Percentiles rank a stretch among this genome's conserved stretches.
Evolutionary conservation across 1,140 invertebrate genomes (phyloP).

Genomic region (Leptopilina boulardi): DNA sequence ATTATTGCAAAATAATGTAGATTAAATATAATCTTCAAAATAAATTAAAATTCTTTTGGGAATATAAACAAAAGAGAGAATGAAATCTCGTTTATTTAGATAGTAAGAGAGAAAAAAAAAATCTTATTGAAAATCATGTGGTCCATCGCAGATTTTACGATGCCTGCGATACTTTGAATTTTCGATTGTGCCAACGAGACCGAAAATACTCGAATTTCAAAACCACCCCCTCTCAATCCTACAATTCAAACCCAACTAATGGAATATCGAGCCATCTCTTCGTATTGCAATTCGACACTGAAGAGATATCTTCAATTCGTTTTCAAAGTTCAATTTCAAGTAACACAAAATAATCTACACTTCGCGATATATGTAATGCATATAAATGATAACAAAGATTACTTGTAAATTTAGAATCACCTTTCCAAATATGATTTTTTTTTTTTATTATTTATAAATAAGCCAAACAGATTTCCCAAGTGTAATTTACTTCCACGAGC

Average conservation of each 20-base stretch:
- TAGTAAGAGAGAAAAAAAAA: not conserved
- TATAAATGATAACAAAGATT: constrained; percentile 1
- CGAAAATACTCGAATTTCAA: constrained; percentile 2
- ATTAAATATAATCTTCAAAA: too few relatives aligned
- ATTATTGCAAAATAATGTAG: too few relatives aligned
- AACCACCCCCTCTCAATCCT: too few relatives aligned
- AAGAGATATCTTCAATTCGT: not conserved
- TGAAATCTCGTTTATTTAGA: too few relatives aligned
- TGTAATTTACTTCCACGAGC: not conserved
- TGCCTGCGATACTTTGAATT: not conserved
- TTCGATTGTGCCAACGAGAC: not conserved
- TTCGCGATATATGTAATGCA: not conserved
- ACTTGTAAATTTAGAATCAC: not conserved
- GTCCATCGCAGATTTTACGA: not conserved
- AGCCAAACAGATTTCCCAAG: not conserved
- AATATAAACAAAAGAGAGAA: too few relatives aligned
- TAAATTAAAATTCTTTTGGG: too few relatives aligned
- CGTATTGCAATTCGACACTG: constrained; percentile 4
- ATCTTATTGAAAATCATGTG: not conserved
- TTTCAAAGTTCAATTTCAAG: not conserved
- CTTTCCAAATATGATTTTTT: not conserved
- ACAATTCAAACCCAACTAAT: not conserved
- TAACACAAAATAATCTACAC: not conserved
- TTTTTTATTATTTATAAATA: not conserved
- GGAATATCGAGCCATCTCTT: constrained; percentile 9